These are phyloP conservation scores for Molossus alvarezi DNA, from an alignment of 2,797 vertebrate species.

Conservation along the genomic window DNA sequence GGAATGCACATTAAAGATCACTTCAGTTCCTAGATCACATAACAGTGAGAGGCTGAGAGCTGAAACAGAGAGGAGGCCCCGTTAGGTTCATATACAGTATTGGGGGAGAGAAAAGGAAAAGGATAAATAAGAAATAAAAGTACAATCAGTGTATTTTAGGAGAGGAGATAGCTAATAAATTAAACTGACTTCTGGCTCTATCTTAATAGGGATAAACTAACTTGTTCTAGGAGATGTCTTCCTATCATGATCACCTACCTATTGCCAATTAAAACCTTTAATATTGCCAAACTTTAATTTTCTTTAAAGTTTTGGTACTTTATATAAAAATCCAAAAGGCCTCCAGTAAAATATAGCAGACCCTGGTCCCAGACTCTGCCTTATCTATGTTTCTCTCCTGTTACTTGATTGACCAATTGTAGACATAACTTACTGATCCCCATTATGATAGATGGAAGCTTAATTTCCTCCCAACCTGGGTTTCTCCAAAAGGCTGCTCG, in stretches of 20 bases:
- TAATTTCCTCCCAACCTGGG: background rate
- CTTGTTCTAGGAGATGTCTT: background rate
- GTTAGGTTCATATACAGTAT: background rate
- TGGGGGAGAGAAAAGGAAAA: background rate
- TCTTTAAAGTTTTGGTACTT: background rate
- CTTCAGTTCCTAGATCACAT: conserved; percentile 21
- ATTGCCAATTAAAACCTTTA: background rate
- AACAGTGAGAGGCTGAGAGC: conserved; percentile 19
- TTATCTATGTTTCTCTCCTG: background rate
- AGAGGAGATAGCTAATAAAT: conserved; percentile 6
- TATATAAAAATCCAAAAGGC: conserved; percentile 5
- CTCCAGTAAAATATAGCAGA: background rate
- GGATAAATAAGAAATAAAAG: background rate
- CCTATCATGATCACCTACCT: background rate
- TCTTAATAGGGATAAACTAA: background rate
- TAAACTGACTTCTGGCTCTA: background rate
- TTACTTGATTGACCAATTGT: background rate
- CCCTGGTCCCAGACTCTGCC: background rate
- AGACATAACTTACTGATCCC: background rate
- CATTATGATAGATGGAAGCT: background rate
- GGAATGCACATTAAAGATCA: background rate
- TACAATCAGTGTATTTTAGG: background rate
- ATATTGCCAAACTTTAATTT: background rate
- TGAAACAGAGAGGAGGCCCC: background rate
- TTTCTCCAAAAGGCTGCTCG: background rate